phyloP scores from a whole-genome alignment of 2,888 invertebrate genomes.

The Hylaea fasciaria region DNA sequence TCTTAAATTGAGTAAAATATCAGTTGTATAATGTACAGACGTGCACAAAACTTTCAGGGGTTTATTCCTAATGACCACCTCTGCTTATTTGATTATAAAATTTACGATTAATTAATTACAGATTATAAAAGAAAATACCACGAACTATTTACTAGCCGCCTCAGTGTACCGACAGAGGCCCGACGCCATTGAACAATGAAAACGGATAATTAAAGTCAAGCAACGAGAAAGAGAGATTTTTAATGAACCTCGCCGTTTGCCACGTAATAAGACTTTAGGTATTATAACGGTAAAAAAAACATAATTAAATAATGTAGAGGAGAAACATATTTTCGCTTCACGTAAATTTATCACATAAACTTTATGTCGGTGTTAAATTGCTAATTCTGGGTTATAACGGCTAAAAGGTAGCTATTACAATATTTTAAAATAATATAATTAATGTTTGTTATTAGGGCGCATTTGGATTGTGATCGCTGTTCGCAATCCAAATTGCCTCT shows the following conservation, averaged over 20 bases:
- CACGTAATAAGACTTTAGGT: constrained; percentile 76
- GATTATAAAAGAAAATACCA: constrained; percentile 53
- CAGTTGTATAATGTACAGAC: too few species aligned
- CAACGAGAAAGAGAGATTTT: constrained; percentile 78
- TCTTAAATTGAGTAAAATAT: too few species aligned
- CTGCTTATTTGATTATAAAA: neutral
- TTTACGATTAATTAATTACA: constrained; percentile 33
- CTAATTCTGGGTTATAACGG: constrained; percentile 25
- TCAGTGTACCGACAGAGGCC: constrained; percentile 62
- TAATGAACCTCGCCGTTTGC: constrained; percentile 78
- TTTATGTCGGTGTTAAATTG: constrained; percentile 29
- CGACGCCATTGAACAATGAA: constrained; percentile 74
- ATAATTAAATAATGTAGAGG: constrained; percentile 64
- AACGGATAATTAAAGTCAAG: constrained; percentile 82
- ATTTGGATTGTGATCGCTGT: too few species aligned
- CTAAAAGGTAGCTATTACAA: constrained; percentile 6
- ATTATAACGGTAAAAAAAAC: constrained; percentile 71
- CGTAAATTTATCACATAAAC: constrained; percentile 33
- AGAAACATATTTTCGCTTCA: constrained; percentile 35
- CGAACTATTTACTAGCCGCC: constrained; percentile 60
- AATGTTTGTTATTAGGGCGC: neutral
- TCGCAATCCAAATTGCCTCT: too few species aligned
- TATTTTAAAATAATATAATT: neutral
- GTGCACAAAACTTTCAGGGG: too few species aligned
- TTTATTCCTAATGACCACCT: too few species aligned